Evolutionary conservation across 1,140 invertebrate species (phyloP), one percentile per base, ranked within the genome.

Genomic region (Lepidotrigona ventralis): DNA sequence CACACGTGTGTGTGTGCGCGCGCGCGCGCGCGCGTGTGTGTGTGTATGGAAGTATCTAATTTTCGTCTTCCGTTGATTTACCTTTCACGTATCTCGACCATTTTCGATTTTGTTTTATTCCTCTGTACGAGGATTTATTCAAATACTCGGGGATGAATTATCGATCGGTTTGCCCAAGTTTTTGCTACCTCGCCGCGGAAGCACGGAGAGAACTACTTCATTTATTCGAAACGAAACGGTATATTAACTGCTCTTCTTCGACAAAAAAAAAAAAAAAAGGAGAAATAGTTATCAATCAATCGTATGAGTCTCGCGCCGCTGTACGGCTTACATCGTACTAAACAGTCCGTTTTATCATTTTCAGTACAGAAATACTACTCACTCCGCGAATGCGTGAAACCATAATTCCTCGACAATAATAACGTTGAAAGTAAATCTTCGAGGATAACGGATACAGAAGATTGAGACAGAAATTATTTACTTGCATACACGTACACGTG

Each of bases 61-160:
- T 64, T 64, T 26, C 63, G n/a, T 64, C n/a, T 64, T 64, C 63
- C 63, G 63, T 64, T 64, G n/a, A 64, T 64, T 64, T 64, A 26
- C 8, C 63, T 5, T 64, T 17, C 17, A 64, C 39, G 39, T 46
- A 46, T 46, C 39, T 46, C 39, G 39, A 46, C 63, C 63, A 64
- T 15, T 26, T 64, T 14, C 15, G n/a, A 26, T 17, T 15, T 64
- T 64, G n/a, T 26, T 64, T 60, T 60, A n/a, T 60, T 23, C 58
- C 12, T 60, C 23, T 60, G 14, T 12, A 4, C 23, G 58, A 23
- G 58, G 58, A n/a, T 60, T 60, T n/a, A 60, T 64, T 63, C 60
- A n/a, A 63, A 63, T 63, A 26, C n/a, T 60, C n/a, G 23, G n/a
- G 23, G 23, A 60, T 60, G 58, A 60, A 60, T 60, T 60, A 60